Conservation (phyloP, 2,113 vertebrate genomes). For the Leucopsar rothschildi region DNA sequence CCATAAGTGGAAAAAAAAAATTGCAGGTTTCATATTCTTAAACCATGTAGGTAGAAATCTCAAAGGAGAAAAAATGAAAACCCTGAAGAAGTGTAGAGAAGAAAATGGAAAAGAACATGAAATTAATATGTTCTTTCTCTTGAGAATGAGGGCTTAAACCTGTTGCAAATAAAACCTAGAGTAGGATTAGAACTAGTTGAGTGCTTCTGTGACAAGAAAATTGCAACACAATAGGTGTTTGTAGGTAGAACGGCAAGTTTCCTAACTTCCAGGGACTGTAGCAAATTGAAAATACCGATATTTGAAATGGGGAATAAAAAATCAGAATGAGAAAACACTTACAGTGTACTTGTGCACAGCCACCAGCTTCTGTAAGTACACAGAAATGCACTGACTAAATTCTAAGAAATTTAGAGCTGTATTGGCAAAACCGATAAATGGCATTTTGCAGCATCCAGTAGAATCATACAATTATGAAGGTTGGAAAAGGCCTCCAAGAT, state of each 20-base stretch:
- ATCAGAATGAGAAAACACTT: constrained; percentile 2
- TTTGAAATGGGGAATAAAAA: not conserved
- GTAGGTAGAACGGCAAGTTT: constrained; percentile 48
- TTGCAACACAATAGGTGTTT: constrained; percentile 62
- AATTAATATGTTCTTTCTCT: constrained; percentile 46
- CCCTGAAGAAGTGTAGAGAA: not conserved
- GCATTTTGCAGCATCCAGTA: not conserved
- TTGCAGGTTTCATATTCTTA: not conserved
- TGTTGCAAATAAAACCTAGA: constrained; percentile 52
- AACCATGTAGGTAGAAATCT: not conserved
- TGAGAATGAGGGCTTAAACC: constrained; percentile 10
- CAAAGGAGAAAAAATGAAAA: not conserved
- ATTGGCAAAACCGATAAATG: not conserved
- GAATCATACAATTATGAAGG: not conserved
- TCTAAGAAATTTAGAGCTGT: not conserved
- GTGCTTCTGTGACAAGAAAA: constrained; percentile 66
- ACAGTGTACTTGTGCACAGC: not conserved
- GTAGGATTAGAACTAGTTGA: constrained; percentile 38
- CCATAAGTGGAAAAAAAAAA: not conserved
- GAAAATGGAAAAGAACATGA: constrained; percentile 48
- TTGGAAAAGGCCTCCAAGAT: not conserved
- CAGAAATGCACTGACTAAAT: constrained; percentile 13
- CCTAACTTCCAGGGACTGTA: not conserved
- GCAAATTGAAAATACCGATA: constrained; percentile 38
- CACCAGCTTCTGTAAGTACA: not conserved